Evolutionary conservation across 2,797 vertebrate genomes (phyloP).

Genomic region (Nyctibius grandis): DNA sequence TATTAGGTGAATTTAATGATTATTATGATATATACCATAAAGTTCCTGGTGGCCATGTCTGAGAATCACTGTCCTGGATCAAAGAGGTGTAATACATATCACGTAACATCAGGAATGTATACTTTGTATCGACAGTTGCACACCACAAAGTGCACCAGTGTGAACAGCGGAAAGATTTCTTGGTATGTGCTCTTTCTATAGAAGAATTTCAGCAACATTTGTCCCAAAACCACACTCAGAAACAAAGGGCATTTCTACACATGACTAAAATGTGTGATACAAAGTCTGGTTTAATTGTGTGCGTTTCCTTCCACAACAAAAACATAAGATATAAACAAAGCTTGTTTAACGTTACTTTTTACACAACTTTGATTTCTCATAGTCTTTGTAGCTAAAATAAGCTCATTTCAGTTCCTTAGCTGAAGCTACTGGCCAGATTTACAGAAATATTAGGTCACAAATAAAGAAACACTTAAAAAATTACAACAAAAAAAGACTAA

Average conservation of each 20-base stretch:
- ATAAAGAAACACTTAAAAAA: not conserved
- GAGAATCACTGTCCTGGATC: not conserved
- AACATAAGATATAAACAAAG: not conserved
- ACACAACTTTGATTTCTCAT: not conserved
- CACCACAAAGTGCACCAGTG: not conserved
- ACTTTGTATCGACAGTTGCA: not conserved
- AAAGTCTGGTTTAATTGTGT: not conserved
- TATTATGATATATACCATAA: not conserved
- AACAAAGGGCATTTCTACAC: not conserved
- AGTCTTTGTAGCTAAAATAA: not conserved
- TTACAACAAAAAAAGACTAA: not conserved
- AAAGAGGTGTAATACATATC: not conserved
- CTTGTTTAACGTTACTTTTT: not conserved
- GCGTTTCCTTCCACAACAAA: not conserved
- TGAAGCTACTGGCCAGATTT: not conserved
- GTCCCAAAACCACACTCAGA: not conserved
- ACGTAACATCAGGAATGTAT: not conserved
- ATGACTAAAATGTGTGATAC: not conserved
- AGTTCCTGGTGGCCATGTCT: not conserved
- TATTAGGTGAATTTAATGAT: not conserved
- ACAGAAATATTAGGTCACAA: not conserved
- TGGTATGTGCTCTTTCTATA: not conserved
- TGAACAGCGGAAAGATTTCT: not conserved
- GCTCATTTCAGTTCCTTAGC: not conserved
- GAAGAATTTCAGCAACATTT: not conserved